Conservation (phyloP, 2,113 vertebrate species). For the Canis aureus region DNA sequence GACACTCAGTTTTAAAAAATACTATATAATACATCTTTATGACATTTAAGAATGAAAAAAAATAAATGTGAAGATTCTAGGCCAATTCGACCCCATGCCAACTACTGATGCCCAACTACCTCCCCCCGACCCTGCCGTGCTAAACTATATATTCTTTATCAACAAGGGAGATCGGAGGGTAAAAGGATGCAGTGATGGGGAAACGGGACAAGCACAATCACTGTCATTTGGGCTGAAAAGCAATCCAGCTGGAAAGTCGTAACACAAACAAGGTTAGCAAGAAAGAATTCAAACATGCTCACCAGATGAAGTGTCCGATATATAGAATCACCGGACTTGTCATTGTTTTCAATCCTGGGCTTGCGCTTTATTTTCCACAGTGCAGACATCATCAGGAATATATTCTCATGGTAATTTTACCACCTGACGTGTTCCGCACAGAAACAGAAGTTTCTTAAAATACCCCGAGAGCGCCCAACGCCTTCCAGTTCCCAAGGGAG, state of each 20-base stretch:
- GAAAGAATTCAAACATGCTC: slow-evolving; percentile 81
- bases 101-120: not conserved
- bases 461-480: not conserved
- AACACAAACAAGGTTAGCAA: not conserved
- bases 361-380: slow-evolving; percentile 85
- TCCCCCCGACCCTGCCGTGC: not conserved
- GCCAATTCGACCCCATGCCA: not conserved
- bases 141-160: not conserved
- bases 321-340: slow-evolving; percentile 90
- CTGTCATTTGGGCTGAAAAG: not conserved
- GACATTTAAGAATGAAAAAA: not conserved
- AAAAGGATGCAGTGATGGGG: not conserved
- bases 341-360: slow-evolving; percentile 69
- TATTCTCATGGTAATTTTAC: slow-evolving; percentile 64
- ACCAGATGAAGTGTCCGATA: slow-evolving; percentile 93
- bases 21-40: not conserved
- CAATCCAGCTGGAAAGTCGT: not conserved
- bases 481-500: slow-evolving; percentile 45
- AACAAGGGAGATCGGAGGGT: not conserved
- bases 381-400: slow-evolving; percentile 83
- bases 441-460: slow-evolving; percentile 69
- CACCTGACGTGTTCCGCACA: slow-evolving; percentile 51
- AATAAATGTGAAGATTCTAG: not conserved
- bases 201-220: not conserved
- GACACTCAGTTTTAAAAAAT: not conserved